These are phyloP conservation scores for Linepithema humile DNA, from an alignment of 1,140 invertebrate genomes.

Conservation along the genomic window DNA sequence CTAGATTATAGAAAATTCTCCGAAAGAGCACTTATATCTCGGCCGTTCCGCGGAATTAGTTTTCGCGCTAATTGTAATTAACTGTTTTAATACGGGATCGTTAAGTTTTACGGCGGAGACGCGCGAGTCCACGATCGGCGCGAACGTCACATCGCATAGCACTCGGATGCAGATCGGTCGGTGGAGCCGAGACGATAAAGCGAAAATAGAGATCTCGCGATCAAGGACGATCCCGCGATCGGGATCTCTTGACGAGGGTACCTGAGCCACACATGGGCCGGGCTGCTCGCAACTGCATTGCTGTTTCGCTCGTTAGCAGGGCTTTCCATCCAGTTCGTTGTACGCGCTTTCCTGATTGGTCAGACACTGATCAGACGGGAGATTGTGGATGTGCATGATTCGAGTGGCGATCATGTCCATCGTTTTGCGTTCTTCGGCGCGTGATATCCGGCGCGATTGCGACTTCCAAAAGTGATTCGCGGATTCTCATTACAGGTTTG, in stretches of 20 bases:
- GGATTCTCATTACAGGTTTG: not conserved
- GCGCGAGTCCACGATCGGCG: slow-evolving; percentile 59
- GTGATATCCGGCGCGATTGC: slow-evolving; percentile 52
- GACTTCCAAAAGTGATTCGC: slow-evolving; percentile 54
- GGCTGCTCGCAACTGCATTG: slow-evolving; percentile 83
- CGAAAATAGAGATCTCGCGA: slow-evolving; percentile 67
- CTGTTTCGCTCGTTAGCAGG: slow-evolving; percentile 82
- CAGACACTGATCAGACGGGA: slow-evolving; percentile 74
- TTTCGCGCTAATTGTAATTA: not conserved
- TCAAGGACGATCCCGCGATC: slow-evolving; percentile 67
- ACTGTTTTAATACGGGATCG: not conserved
- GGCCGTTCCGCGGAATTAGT: not conserved
- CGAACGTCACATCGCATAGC: slow-evolving; percentile 55
- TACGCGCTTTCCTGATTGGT: slow-evolving; percentile 82
- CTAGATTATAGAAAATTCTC: not conserved
- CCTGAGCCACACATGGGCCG: slow-evolving; percentile 83
- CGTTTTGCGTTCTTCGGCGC: slow-evolving; percentile 59
- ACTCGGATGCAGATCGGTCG: slow-evolving; percentile 66
- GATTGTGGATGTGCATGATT: slow-evolving; percentile 68
- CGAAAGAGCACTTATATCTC: not conserved
- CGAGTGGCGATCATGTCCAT: slow-evolving; percentile 73
- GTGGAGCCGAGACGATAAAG: slow-evolving; percentile 67
- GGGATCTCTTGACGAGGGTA: slow-evolving; percentile 80
- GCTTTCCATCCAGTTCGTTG: slow-evolving; percentile 82
- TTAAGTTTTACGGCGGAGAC: not conserved